Evolutionary conservation across 1,140 invertebrate species (phyloP), one percentile per base, ranked within the genome.

Genomic region (Drosophila kikkawai): DNA sequence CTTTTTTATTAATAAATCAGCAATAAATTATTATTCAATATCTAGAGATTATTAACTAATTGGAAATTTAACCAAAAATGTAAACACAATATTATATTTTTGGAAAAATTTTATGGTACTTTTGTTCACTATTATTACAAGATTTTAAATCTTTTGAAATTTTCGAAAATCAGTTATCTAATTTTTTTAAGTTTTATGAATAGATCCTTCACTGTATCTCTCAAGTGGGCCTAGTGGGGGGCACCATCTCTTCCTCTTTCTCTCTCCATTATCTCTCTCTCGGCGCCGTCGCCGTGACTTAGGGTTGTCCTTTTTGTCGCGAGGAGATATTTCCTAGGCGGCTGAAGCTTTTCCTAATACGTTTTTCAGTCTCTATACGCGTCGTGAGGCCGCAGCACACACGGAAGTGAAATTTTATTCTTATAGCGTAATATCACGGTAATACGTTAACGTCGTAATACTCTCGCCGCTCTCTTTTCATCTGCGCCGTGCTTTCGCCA

Each of bases 341-440:
- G 3, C 12, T 22, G 22, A 80, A 84, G 85, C 84, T 88, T 84
- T 57, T 57, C 53, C 53, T 47, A 37, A 77, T 76, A 71, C 61
- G 83, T 77, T 79, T 79, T 56, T 90, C 84, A 88, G 84, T 88
- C 80, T 84, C 56, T 81, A 64, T 79, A 84, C 74, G 85, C 81
- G 85, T 84, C 81, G 84, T 84, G 85, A 63, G 64, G 69, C 61
- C 59, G 78, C 63, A 39, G 48, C 29, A 39, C 77, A 77, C 73
- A 84, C 73, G 80, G 70, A 76, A 80, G 66, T 75, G 34, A 58
- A 82, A 68, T 36, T 50, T 12, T 57, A 67, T 80, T 64, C 70
- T 44, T 70, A 47, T 47, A 80, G 53, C 63, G 69, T 75, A 67
- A 44, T 37, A 55, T 36, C 26, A 79, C 80, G 71, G 80, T 71